Conservation (phyloP, 2,888 invertebrate species). For the Lasioglossum lativentre region DNA sequence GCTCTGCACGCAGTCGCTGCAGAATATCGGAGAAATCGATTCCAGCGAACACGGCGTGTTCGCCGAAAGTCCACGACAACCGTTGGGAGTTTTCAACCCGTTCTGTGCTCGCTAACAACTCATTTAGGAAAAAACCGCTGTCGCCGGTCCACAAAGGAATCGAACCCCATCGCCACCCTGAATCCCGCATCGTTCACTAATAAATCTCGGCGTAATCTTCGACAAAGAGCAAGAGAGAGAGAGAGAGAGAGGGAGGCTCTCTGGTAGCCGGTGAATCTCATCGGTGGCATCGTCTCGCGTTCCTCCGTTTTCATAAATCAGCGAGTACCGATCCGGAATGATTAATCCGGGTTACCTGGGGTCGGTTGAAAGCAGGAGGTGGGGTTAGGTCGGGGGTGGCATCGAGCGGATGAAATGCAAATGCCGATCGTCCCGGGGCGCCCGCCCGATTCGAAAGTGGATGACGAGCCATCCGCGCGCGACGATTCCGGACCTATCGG, state of each 20-base stretch:
- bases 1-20: no score
- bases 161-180: neutral
- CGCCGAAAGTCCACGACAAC: neutral
- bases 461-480: conserved; percentile 44
- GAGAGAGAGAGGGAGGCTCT: neutral
- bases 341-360: conserved; percentile 52
- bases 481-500: conserved; percentile 52
- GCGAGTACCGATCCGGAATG: conserved; percentile 62
- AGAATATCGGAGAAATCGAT: neutral
- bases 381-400: neutral
- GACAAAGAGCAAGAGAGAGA: neutral
- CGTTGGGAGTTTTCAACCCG: neutral
- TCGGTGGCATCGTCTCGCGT: conserved; percentile 21
- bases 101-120: neutral
- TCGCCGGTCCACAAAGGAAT: conserved; percentile 12
- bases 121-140: neutral
- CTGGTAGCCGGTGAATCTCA: conserved; percentile 21
- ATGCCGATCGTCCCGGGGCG: conserved; percentile 59
- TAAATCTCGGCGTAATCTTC: conserved; percentile 42
- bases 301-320: conserved; percentile 63
- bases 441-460: conserved; percentile 39
- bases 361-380: neutral
- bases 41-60: neutral
- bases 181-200: conserved; percentile 29
- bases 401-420: conserved; percentile 41